These are phyloP conservation scores for Bos indicus DNA, from an alignment of 2,113 vertebrate species.

Conservation along the genomic window DNA sequence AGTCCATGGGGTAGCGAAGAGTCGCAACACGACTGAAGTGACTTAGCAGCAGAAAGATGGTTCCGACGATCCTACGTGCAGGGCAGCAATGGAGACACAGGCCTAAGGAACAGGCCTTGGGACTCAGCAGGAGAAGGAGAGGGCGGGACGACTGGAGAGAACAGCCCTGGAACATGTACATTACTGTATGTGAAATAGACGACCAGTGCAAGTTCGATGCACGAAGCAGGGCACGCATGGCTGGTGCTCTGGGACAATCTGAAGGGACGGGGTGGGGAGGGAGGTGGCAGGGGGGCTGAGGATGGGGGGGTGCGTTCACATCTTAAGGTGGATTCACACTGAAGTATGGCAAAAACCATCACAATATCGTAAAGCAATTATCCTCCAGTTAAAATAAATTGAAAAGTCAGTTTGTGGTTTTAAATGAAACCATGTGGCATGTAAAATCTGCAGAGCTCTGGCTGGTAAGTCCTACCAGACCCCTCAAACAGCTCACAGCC, in stretches of 20 bases:
- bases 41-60: background rate
- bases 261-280: background rate
- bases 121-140: background rate
- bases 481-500: background rate
- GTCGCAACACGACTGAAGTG: too few relatives aligned
- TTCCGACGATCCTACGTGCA: rapidly evolving
- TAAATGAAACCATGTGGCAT: background rate
- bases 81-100: background rate
- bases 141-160: background rate
- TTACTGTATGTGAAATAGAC: rapidly evolving
- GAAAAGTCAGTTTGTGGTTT: background rate
- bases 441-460: background rate
- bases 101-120: background rate
- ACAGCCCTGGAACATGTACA: background rate
- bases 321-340: rapidly evolving
- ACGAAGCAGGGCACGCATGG: rapidly evolving
- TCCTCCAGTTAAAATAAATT: background rate
- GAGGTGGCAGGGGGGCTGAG: background rate
- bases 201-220: too few relatives aligned
- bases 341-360: background rate
- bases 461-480: rapidly evolving
- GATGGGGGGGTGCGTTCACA: background rate
- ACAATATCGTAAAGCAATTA: background rate
- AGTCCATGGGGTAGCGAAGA: too few relatives aligned
- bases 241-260: background rate